Conservation (phyloP, 1,140 invertebrate species). For the Lepidurus arcticus region DNA sequence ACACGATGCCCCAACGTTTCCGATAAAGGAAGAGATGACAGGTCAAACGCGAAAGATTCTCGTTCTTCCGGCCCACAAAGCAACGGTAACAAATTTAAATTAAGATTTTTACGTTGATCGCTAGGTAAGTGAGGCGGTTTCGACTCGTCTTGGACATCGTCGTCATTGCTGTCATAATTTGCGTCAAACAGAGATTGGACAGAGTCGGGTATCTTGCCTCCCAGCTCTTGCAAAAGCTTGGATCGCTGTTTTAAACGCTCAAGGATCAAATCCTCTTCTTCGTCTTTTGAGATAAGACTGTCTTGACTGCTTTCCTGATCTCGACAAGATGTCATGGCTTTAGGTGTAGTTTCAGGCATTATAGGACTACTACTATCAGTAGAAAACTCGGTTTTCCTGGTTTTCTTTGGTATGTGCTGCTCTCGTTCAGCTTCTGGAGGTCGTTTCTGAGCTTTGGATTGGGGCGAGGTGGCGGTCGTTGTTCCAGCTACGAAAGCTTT, state of each 20-base stretch:
- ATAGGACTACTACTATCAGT: background rate
- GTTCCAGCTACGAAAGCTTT: background rate
- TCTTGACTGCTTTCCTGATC: constrained; percentile 8
- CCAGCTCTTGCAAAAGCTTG: background rate
- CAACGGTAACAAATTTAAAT: constrained; percentile 5
- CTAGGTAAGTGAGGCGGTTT: background rate
- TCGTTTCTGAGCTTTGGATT: background rate
- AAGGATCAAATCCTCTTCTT: background rate
- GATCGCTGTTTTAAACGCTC: background rate
- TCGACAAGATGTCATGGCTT: background rate
- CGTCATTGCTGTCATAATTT: background rate
- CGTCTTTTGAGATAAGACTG: background rate
- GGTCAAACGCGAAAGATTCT: constrained; percentile 24
- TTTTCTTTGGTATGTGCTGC: background rate
- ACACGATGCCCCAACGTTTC: background rate
- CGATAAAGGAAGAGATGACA: background rate
- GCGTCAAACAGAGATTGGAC: background rate
- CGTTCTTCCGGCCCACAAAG: constrained; percentile 21
- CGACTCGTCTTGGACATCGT: background rate
- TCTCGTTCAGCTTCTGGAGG: background rate
- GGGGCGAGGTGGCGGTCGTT: background rate
- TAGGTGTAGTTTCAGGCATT: background rate
- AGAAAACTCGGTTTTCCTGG: background rate
- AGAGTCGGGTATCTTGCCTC: background rate
- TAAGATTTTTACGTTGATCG: background rate